A percentile compares a stretch with the other conserved stretches of the same genome.
phyloP scores from a whole-genome alignment of 1,140 invertebrate genomes.

The Ladona fulva region DNA sequence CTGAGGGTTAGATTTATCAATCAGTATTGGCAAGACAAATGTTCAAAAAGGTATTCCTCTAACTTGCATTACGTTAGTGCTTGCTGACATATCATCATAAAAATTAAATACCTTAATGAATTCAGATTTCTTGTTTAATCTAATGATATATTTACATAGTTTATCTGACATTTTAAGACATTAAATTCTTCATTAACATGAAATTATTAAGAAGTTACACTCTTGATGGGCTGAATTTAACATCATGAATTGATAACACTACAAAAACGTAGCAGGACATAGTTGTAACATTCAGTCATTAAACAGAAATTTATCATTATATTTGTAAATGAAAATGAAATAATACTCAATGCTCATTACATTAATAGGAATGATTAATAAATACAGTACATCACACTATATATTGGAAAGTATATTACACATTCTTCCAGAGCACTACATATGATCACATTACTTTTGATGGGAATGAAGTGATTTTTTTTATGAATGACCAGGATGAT shows the following conservation, averaged over 20 bases:
- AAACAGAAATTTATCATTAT: not conserved
- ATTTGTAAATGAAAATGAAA: not conserved
- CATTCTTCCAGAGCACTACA: not conserved
- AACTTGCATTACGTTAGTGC: not conserved
- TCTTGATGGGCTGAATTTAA: not conserved
- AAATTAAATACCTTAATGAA: not conserved
- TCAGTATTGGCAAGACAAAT: no score
- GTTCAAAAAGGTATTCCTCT: no score
- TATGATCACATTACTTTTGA: not conserved
- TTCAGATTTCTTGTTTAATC: not conserved
- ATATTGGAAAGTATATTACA: not conserved
- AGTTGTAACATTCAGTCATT: not conserved
- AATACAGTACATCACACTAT: slow-evolving; percentile 1
- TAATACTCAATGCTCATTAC: not conserved
- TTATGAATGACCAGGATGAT: not conserved
- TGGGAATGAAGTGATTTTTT: not conserved
- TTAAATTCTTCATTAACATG: not conserved
- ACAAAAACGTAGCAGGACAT: not conserved
- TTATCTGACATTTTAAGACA: not conserved
- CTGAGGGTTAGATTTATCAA: no score
- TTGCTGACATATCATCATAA: not conserved
- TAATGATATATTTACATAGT: not conserved
- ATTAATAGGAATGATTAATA: slow-evolving; percentile 11
- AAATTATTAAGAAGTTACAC: not conserved
- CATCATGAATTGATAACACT: not conserved